Conservation (phyloP, 2,797 vertebrate genomes). For the Eidolon dupreanum region DNA sequence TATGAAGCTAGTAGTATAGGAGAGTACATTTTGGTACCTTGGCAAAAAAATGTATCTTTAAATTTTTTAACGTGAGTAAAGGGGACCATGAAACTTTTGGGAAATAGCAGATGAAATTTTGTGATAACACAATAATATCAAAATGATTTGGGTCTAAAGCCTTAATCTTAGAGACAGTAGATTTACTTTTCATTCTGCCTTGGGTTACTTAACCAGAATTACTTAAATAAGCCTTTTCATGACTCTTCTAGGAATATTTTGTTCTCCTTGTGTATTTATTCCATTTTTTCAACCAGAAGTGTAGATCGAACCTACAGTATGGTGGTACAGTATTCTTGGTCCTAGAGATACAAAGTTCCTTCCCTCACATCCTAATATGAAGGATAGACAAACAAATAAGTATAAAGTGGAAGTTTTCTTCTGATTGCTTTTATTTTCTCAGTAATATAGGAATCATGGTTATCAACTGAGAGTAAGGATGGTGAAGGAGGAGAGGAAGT, state of each 20-base stretch:
- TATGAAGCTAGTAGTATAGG: conserved; percentile 31
- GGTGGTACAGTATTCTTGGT: not conserved
- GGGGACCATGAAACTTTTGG: not conserved
- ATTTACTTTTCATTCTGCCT: not conserved
- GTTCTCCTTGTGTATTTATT: not conserved
- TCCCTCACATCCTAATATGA: not conserved
- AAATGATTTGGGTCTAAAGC: not conserved
- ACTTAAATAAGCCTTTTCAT: not conserved
- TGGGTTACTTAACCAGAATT: not conserved
- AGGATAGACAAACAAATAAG: not conserved
- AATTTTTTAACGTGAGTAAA: not conserved
- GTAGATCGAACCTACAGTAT: not conserved
- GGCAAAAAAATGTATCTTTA: not conserved
- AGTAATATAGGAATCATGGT: not conserved
- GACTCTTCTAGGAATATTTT: not conserved
- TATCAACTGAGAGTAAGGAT: not conserved
- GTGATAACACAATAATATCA: not conserved
- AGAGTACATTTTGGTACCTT: conserved; percentile 46
- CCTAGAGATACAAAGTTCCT: not conserved
- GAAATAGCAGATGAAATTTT: not conserved
- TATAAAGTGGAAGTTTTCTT: not conserved
- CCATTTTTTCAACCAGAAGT: not conserved
- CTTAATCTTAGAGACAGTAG: not conserved
- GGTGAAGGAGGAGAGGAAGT: not conserved
- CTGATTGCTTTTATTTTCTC: not conserved